Evolutionary conservation across 2,888 invertebrate species (phyloP).

Genomic region (Hypselothyrea guttata): DNA sequence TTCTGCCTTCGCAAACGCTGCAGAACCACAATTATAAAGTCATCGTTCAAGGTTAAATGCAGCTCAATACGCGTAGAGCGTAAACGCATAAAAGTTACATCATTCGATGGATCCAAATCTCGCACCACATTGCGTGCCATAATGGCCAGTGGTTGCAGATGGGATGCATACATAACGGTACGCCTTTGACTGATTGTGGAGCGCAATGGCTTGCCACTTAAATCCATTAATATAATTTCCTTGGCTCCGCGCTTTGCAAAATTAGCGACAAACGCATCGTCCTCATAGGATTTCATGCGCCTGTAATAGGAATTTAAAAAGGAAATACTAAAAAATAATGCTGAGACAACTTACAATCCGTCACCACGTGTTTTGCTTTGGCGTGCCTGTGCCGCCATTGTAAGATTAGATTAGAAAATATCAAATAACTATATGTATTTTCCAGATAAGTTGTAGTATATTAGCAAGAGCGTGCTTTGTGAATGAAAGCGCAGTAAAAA

Average conservation of each 20-base stretch:
- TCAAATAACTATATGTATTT: not conserved
- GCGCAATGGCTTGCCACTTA: slow-evolving; percentile 39
- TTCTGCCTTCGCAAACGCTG: slow-evolving; percentile 34
- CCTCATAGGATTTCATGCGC: slow-evolving; percentile 41
- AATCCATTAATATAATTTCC: slow-evolving; percentile 58
- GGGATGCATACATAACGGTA: slow-evolving; percentile 18
- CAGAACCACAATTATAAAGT: slow-evolving; percentile 52
- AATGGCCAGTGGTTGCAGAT: slow-evolving; percentile 37
- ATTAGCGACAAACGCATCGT: slow-evolving; percentile 47
- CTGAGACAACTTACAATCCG: too few relatives aligned
- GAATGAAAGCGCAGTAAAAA: too few relatives aligned
- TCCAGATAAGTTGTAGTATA: too few relatives aligned
- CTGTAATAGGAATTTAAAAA: too few relatives aligned
- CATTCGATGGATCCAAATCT: slow-evolving; percentile 67
- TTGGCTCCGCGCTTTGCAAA: slow-evolving; percentile 50
- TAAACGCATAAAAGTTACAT: slow-evolving; percentile 60
- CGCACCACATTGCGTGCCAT: slow-evolving; percentile 70
- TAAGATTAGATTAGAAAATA: too few relatives aligned
- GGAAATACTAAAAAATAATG: too few relatives aligned
- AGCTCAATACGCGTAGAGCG: slow-evolving; percentile 51
- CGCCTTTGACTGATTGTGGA: slow-evolving; percentile 51
- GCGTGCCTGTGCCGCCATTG: not conserved
- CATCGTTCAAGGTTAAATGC: slow-evolving; percentile 44
- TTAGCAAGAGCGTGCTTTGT: too few relatives aligned
- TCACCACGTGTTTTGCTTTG: not conserved